Evolutionary conservation across 2,888 invertebrate species (phyloP), one percentile per base, ranked within the genome.

Genomic region (Oscheius sp.): DNA sequence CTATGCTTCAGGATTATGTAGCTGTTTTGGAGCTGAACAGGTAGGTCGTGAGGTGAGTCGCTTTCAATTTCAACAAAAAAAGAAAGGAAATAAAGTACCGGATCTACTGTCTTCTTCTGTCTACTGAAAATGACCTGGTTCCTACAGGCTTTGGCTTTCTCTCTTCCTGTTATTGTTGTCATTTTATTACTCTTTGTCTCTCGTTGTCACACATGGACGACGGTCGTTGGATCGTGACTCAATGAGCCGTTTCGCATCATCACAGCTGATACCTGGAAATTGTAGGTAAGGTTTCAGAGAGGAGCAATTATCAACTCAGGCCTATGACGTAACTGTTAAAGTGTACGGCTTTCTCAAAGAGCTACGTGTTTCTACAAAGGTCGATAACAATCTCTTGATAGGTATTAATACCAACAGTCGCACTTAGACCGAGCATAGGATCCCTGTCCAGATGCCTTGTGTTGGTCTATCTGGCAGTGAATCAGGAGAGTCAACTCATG

Each of bases 151-250:
- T 50, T 42, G 7, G 65, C 65, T 73, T 55, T 51, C 58, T 65
- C 50, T 55, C 47, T 33, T 37, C 29, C 53, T 4, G 53, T 58
- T 70, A 35, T 4, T 47, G 33, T 55, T 70, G 35, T 70, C 11
- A 55, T 63, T 73, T 73, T 35, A 42, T 42, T 42, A 7, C 42
- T 42, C 42, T 70, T 58, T 70, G 33, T 63, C 65, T 63, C 11
- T 57, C 21, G 21, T 21, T 21, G 21, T 73, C 35, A 73, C 21
- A 73, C 73, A 47, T 73, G 73, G 21, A 73, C 73, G n/a, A 73
- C 50, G 11, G 63, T 73, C 33, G 73, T 42, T 53, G 73, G 73
- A 50, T 73, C 73, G 53, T 73, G 63, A 37, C 60, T 60, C 10
- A 68, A 53, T 2, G 68, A 68, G 21, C 68, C 68, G n/a, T 55